Evolutionary conservation across 2,797 vertebrate genomes (phyloP).

Genomic region (Chaetophractus vellerosus): DNA sequence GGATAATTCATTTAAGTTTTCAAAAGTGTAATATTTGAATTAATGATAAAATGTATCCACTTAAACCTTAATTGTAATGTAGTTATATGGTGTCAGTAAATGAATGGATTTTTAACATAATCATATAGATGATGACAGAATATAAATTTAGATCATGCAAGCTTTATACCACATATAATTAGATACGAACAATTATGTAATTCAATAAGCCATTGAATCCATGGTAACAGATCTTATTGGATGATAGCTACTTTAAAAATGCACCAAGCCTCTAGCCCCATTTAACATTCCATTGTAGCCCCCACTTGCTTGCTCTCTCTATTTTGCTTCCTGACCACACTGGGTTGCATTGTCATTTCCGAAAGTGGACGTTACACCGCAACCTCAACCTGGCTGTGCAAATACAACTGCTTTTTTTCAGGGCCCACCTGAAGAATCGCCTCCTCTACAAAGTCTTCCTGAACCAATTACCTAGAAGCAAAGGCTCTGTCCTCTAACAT

Average conservation of each 20-base stretch:
- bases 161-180: neutral
- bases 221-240: neutral
- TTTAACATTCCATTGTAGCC: neutral
- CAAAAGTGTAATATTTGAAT: neutral
- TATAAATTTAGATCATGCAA: neutral
- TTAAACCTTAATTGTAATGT: neutral
- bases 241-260: constrained; percentile 26
- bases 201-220: neutral
- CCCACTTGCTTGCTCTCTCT: neutral
- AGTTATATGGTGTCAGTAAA: neutral
- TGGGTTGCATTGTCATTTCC: neutral
- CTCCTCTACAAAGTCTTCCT: neutral
- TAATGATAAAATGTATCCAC: constrained; percentile 26
- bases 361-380: neutral
- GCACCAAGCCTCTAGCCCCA: neutral
- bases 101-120: neutral
- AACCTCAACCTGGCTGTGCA: neutral
- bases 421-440: neutral
- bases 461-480: neutral
- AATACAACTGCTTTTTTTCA: neutral
- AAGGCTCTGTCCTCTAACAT: neutral
- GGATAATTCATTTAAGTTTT: constrained; percentile 22
- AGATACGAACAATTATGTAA: neutral
- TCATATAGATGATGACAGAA: neutral
- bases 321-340: neutral